These are phyloP conservation scores for Zophobas atratus DNA, from an alignment of 1,140 invertebrate genomes.

Conservation along the genomic window DNA sequence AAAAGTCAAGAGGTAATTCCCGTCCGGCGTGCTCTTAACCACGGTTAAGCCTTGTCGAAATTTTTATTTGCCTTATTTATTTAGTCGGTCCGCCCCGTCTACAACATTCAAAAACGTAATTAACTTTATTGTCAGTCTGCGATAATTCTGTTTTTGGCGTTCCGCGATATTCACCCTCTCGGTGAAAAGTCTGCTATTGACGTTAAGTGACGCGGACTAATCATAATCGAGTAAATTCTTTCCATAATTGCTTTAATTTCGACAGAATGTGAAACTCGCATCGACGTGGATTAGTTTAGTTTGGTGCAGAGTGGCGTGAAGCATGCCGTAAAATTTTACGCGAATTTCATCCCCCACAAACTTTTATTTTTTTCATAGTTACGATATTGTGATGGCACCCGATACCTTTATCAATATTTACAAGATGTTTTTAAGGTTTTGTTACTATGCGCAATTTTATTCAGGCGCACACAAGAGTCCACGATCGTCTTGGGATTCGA, in stretches of 20 bases:
- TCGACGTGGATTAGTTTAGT: conserved; percentile 1
- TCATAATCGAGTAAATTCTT: conserved; percentile 7
- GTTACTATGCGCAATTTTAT: conserved; percentile 26
- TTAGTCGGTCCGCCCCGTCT: too few relatives aligned
- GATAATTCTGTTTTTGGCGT: too few relatives aligned
- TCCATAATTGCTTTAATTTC: background rate
- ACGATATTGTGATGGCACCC: too few relatives aligned
- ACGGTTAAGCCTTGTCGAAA: too few relatives aligned
- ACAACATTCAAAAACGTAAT: too few relatives aligned
- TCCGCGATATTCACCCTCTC: background rate
- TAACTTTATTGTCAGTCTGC: too few relatives aligned
- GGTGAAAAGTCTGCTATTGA: background rate
- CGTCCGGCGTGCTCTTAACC: too few relatives aligned
- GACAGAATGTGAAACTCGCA: background rate
- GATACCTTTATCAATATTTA: conserved; percentile 4
- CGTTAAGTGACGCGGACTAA: background rate
- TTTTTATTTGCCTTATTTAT: too few relatives aligned
- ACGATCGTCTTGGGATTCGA: conserved; percentile 17
- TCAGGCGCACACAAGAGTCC: conserved; percentile 20
- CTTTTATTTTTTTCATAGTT: too few relatives aligned
- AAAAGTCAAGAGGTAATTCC: too few relatives aligned
- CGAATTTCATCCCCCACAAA: background rate
- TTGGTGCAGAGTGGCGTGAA: background rate
- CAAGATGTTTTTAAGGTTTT: conserved; percentile 5
- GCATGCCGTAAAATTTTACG: background rate